Evolutionary conservation across 2,888 invertebrate species (phyloP), one percentile per base, ranked within the genome.

Genomic region (Nymphalis c-album): DNA sequence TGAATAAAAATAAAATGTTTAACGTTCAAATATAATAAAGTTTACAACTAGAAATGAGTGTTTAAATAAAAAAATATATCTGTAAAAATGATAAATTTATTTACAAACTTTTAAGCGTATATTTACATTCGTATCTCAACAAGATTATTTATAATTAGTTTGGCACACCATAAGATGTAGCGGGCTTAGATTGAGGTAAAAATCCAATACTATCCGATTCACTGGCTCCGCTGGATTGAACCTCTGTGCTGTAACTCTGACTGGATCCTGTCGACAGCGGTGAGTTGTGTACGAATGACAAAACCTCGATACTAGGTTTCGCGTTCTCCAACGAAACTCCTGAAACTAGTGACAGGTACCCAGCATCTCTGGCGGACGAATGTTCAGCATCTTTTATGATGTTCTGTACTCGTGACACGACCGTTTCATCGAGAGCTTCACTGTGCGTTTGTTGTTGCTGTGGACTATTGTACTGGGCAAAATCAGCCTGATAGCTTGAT

Each of bases 381-480:
- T 91, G 91, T 71, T 92, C 92, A 71, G 81, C 84, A 2, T 91
- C 88, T 68, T 81, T 91, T 31, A 92, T 86, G 31, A 91, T 86
- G 67, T 84, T 83, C 71, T 90, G 88, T 47, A 91, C 85, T 46
- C 82, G 84, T 58, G 82, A 80, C 6, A 91, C 83, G 0, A 89
- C 87, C 0, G 86, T 74, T 0, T 88, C 82, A 67, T 91, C 91
- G 2, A 91, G 79, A 7, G 82, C 88, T 4, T 85, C 88, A 35
- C 80, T 76, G 68, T 87, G 85, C 0, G 78, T 76, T 73, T 85
- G 83, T 2, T 75, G 74, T 59, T 78, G 80, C 13, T 71, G 74
- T 4, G 76, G 67, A 4, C 76, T 78, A 63, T 78, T 86, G 77
- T 90, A 90, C 68, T 85, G 87, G 66, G 85, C 82, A 0, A 84